These are phyloP conservation scores for Chymomyza caudatula DNA, from an alignment of 2,888 invertebrate genomes.

Conservation along the genomic window DNA sequence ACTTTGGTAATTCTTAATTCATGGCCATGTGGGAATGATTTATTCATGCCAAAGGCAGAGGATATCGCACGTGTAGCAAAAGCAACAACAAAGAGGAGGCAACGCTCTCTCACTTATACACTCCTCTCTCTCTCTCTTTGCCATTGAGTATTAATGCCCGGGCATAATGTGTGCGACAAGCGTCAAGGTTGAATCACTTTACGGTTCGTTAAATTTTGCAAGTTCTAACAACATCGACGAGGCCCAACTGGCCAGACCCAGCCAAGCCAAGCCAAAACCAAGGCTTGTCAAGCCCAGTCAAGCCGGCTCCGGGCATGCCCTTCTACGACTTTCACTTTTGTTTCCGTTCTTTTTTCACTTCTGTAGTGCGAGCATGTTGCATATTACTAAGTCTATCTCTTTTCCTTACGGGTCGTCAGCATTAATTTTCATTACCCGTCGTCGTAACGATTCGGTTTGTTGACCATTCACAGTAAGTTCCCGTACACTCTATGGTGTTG, in stretches of 20 bases:
- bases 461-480: slow-evolving; percentile 52
- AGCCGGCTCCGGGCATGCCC: not conserved
- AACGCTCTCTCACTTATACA: not conserved
- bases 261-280: not conserved
- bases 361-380: not conserved
- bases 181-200: slow-evolving; percentile 71
- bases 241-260: slow-evolving; percentile 4
- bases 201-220: slow-evolving; percentile 67
- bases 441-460: slow-evolving; percentile 66
- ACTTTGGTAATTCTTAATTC: slow-evolving; percentile 63
- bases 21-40: slow-evolving; percentile 49
- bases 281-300: not conserved
- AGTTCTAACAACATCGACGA: slow-evolving; percentile 32
- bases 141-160: slow-evolving; percentile 47
- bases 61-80: not conserved
- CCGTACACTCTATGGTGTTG: not conserved
- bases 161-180: slow-evolving; percentile 54
- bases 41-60: slow-evolving; percentile 40
- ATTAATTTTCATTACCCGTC: slow-evolving; percentile 70
- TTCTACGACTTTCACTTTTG: not conserved
- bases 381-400: slow-evolving; percentile 26
- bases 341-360: not conserved
- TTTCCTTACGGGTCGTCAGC: slow-evolving; percentile 69
- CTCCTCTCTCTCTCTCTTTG: not conserved
- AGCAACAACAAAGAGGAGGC: not conserved